phyloP scores from a whole-genome alignment of 2,113 vertebrate species.

The Miniopterus natalensis region DNA sequence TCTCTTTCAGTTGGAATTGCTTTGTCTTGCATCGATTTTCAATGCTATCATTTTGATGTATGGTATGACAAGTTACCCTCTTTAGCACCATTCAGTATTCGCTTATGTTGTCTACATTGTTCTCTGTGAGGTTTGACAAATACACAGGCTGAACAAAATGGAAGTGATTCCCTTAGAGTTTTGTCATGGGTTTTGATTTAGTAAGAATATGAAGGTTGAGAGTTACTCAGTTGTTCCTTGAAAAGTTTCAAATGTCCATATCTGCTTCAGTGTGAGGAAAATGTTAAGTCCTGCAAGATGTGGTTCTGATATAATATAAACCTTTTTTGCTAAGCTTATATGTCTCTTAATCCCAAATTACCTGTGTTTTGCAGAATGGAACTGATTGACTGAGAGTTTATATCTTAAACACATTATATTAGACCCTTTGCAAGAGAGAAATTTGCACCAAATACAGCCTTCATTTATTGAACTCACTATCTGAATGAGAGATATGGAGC shows the following conservation, averaged over 20 bases:
- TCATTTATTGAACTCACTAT: background rate
- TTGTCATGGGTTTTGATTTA: background rate
- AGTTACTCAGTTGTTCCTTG: constrained; percentile 26
- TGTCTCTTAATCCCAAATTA: background rate
- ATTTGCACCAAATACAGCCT: background rate
- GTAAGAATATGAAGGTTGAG: background rate
- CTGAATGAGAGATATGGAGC: background rate
- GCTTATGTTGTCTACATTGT: background rate
- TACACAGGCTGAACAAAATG: background rate
- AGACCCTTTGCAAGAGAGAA: background rate
- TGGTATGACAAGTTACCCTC: background rate
- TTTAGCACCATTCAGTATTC: constrained; percentile 16
- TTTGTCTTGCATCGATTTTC: constrained; percentile 43
- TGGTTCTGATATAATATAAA: constrained; percentile 15
- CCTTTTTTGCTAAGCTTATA: background rate
- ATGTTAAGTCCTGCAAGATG: background rate
- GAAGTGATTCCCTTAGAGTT: background rate
- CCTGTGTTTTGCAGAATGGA: background rate
- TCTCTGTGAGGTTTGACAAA: constrained; percentile 42
- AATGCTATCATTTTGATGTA: background rate
- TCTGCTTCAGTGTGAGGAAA: constrained; percentile 29
- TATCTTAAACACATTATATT: background rate
- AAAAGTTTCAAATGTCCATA: background rate
- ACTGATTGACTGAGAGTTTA: background rate
- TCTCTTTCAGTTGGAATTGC: constrained; percentile 38